Evolutionary conservation across 2,797 vertebrate species (phyloP).

Genomic region (Lophius americanus): DNA sequence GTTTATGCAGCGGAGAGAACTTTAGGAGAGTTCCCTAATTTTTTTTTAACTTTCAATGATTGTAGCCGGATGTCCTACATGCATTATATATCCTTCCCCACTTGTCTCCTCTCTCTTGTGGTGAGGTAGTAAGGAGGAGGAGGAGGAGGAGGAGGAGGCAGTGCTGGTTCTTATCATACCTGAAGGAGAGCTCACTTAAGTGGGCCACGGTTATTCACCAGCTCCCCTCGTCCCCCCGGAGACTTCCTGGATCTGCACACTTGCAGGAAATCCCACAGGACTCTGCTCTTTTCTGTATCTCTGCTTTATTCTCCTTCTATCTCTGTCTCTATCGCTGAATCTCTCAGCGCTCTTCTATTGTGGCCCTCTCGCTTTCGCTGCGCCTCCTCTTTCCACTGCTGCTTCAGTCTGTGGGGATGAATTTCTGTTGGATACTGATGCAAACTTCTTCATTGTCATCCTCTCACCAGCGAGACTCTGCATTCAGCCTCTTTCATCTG

Average conservation of each 20-base stretch:
- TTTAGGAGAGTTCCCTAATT: neutral
- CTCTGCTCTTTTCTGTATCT: conserved; percentile 55
- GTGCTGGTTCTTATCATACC: conserved; percentile 58
- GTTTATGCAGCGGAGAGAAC: neutral
- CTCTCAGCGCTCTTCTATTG: conserved; percentile 51
- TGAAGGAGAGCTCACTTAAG: conserved; percentile 76
- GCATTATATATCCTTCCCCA: conserved; percentile 27
- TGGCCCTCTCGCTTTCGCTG: conserved; percentile 30
- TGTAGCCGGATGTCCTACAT: conserved; percentile 17
- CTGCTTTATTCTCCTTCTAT: conserved; percentile 61
- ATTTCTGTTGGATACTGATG: conserved; percentile 55
- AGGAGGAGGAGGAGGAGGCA: conserved; percentile 28
- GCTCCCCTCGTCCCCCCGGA: conserved; percentile 67
- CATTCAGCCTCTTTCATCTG: conserved; percentile 10
- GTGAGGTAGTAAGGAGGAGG: conserved; percentile 13
- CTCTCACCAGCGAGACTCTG: conserved; percentile 41
- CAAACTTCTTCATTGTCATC: conserved; percentile 49
- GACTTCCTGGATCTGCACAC: conserved; percentile 55
- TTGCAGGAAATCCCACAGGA: conserved; percentile 63
- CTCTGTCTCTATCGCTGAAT: conserved; percentile 57
- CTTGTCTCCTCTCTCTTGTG: conserved; percentile 27
- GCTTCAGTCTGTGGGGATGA: conserved; percentile 54
- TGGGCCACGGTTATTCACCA: conserved; percentile 84
- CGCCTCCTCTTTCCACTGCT: conserved; percentile 37
- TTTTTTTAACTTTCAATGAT: conserved; percentile 30